phyloP scores from a whole-genome alignment of 2,888 invertebrate species.

The Andrena bucephala region DNA sequence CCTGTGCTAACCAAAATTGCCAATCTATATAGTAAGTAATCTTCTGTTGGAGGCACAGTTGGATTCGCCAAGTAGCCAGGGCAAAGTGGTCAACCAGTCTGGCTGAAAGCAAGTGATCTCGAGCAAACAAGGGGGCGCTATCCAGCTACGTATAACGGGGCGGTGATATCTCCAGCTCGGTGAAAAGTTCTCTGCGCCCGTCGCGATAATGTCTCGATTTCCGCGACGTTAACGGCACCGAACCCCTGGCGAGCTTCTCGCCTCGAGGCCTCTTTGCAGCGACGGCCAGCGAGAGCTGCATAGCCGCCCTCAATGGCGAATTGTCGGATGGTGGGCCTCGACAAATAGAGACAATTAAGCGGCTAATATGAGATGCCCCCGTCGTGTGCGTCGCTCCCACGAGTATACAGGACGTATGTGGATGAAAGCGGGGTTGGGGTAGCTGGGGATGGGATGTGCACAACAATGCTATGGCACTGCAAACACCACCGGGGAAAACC shows the following conservation, averaged over 20 bases:
- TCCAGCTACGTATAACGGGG: background rate
- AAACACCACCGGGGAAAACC: constrained; percentile 72
- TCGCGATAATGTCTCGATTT: constrained; percentile 41
- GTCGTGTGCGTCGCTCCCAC: constrained; percentile 70
- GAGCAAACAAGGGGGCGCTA: background rate
- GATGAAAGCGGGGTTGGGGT: constrained; percentile 27
- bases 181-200: constrained; percentile 6
- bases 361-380: constrained; percentile 75
- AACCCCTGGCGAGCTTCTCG: constrained; percentile 29
- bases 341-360: constrained; percentile 79
- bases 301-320: constrained; percentile 57
- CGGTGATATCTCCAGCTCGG: background rate
- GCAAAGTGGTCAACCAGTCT: background rate
- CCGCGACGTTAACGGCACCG: constrained; percentile 32
- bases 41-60: background rate
- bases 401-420: constrained; percentile 52
- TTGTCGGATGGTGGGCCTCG: constrained; percentile 68
- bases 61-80: background rate
- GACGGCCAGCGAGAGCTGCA: constrained; percentile 22
- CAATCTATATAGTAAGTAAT: too few relatives aligned
- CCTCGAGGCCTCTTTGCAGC: constrained; percentile 42
- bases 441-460: constrained; percentile 46
- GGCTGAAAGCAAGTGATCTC: background rate
- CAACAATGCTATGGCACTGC: constrained; percentile 73
- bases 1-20: too few relatives aligned